These are phyloP conservation scores for Chaenodraco wilsoni DNA, from an alignment of 2,797 vertebrate genomes.

Conservation along the genomic window DNA sequence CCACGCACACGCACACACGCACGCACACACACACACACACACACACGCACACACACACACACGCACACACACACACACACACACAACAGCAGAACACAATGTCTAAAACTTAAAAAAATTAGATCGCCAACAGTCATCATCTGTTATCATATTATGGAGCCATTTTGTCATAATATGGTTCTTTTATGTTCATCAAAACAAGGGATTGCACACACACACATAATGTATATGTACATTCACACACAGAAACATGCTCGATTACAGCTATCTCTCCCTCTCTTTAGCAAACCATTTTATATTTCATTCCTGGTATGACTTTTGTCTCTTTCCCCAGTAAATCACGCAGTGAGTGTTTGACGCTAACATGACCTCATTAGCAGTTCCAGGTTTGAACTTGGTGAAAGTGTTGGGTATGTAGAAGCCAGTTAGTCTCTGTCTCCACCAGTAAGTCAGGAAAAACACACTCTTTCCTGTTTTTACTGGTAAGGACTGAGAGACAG, in stretches of 20 bases:
- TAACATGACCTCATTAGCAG: conserved; percentile 23
- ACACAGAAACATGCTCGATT: conserved; percentile 17
- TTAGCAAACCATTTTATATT: conserved; percentile 24
- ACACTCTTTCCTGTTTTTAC: conserved; percentile 70
- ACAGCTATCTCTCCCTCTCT: conserved; percentile 4
- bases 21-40: conserved; percentile 23
- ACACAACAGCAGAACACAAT: conserved; percentile 14
- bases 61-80: conserved; percentile 69
- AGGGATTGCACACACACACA: conserved; percentile 1
- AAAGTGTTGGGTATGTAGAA: conserved; percentile 48
- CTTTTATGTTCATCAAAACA: no score
- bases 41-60: conserved; percentile 64
- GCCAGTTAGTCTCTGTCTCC: conserved; percentile 67
- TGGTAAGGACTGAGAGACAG: conserved; percentile 58
- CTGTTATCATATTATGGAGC: no score
- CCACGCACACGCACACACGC: conserved; percentile 80
- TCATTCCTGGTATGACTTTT: conserved; percentile 18
- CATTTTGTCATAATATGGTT: no score
- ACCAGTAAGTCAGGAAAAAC: conserved; percentile 73
- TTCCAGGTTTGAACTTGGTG: conserved; percentile 31
- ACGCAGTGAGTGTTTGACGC: conserved; percentile 18
- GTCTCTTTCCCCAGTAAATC: conserved; percentile 42
- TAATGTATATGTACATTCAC: conserved; percentile 25
- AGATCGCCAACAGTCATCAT: no score
- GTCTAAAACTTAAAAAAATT: no score